Conservation (phyloP, 2,888 invertebrate genomes). For the Philhelius pedissequus region DNA sequence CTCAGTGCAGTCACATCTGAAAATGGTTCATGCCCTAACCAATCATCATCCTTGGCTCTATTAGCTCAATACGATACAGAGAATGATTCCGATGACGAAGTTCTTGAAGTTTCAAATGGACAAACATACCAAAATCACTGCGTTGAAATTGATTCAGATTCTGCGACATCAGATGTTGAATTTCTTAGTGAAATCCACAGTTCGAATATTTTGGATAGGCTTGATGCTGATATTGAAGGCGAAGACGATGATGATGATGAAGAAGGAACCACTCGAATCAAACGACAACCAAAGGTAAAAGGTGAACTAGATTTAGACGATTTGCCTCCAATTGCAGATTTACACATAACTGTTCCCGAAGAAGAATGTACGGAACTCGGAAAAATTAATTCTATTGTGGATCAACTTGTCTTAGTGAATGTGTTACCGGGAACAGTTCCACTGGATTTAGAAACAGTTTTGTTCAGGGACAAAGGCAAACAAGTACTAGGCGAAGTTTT, state of each 20-base stretch:
- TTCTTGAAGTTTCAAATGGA: conserved; percentile 72
- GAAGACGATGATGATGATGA: conserved; percentile 72
- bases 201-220: conserved; percentile 72
- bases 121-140: conserved; percentile 71
- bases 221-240: conserved; percentile 71
- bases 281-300: conserved; percentile 74
- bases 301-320: conserved; percentile 81
- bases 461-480: conserved; percentile 90
- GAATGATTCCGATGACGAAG: conserved; percentile 72
- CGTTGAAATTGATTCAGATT: conserved; percentile 72
- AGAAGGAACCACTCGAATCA: conserved; percentile 69
- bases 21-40: background rate
- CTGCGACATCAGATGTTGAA: conserved; percentile 72
- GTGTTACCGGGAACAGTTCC: conserved; percentile 86
- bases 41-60: conserved; percentile 60
- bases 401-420: conserved; percentile 88
- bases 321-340: conserved; percentile 89
- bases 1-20: background rate
- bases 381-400: conserved; percentile 85
- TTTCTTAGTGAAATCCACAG: conserved; percentile 72
- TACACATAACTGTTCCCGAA: conserved; percentile 88
- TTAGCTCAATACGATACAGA: conserved; percentile 74
- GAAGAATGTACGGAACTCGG: conserved; percentile 88
- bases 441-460: conserved; percentile 90
- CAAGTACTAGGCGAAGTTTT: conserved; percentile 87